Evolutionary conservation across 2,797 vertebrate genomes (phyloP).

Genomic region (Notolabrus celidotus): DNA sequence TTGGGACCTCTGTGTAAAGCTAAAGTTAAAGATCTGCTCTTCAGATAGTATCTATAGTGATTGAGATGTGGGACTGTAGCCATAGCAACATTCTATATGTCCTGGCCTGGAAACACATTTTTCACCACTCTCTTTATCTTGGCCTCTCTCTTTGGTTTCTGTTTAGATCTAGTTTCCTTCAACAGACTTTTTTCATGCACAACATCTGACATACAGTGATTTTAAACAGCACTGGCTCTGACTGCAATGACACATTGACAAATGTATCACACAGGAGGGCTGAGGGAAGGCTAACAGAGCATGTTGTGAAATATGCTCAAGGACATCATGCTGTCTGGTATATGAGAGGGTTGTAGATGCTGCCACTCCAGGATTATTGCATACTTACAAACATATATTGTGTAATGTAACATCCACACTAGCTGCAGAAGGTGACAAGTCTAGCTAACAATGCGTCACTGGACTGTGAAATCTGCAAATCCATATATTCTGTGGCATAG

Average conservation of each 20-base stretch:
- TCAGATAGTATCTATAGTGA: too few species aligned
- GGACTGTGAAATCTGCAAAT: constrained; percentile 22
- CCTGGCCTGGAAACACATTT: constrained; percentile 39
- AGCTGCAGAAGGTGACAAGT: constrained; percentile 15
- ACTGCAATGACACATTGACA: constrained; percentile 58
- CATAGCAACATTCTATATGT: constrained; percentile 37
- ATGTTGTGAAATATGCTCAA: constrained; percentile 65
- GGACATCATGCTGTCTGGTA: constrained; percentile 55
- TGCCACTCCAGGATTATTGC: constrained; percentile 28
- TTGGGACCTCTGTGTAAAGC: not conserved
- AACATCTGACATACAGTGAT: constrained; percentile 36
- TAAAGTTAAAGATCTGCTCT: not conserved
- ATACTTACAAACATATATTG: constrained; percentile 36
- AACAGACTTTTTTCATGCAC: constrained; percentile 1
- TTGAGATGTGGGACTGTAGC: too few species aligned
- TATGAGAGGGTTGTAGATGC: constrained; percentile 48
- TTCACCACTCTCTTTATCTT: constrained; percentile 8
- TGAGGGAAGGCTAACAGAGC: constrained; percentile 51
- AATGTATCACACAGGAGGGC: constrained; percentile 46
- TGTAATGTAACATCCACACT: constrained; percentile 21
- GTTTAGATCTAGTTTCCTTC: not conserved
- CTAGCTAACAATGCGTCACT: constrained; percentile 36
- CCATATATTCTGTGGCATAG: not conserved
- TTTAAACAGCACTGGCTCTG: constrained; percentile 34
- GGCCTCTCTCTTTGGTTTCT: constrained; percentile 12